A percentile compares a stretch with the other conserved stretches of the same genome.
Conservation (phyloP, 2,888 invertebrate genomes). For the Octonoba sinensis region DNA sequence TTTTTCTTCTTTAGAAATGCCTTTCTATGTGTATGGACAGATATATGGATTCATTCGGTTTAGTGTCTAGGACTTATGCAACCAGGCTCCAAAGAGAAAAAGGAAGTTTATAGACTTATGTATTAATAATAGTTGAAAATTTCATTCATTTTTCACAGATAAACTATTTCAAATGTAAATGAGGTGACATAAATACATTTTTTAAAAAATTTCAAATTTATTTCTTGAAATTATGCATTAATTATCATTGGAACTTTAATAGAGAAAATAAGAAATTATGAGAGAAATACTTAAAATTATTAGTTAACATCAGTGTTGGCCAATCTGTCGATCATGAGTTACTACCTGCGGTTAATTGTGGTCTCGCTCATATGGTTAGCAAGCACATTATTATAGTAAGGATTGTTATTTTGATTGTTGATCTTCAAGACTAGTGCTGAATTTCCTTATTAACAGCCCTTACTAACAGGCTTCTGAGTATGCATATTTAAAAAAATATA, state of each 20-base stretch:
- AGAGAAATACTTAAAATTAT: too few relatives aligned
- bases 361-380: too few relatives aligned
- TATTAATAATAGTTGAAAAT: conserved; percentile 1
- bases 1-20: conserved; percentile 82
- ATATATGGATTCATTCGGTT: conserved; percentile 96
- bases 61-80: conserved; percentile 90
- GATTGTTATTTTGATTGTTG: too few relatives aligned
- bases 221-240: not conserved
- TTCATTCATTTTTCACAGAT: not conserved
- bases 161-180: conserved; percentile 2
- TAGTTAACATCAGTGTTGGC: too few relatives aligned
- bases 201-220: not conserved
- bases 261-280: too few relatives aligned
- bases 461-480: too few relatives aligned
- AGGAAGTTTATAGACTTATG: conserved; percentile 45
- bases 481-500: too few relatives aligned
- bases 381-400: too few relatives aligned
- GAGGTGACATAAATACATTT: not conserved
- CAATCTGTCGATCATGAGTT: too few relatives aligned
- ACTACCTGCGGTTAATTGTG: too few relatives aligned
- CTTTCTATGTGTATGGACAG: conserved; percentile 98
- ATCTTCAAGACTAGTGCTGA: too few relatives aligned
- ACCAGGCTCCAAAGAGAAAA: conserved; percentile 85
- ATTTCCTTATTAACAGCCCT: too few relatives aligned
- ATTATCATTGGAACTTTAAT: not conserved